Conservation (phyloP, 2,797 vertebrate species). For the Pygocentrus nattereri region DNA sequence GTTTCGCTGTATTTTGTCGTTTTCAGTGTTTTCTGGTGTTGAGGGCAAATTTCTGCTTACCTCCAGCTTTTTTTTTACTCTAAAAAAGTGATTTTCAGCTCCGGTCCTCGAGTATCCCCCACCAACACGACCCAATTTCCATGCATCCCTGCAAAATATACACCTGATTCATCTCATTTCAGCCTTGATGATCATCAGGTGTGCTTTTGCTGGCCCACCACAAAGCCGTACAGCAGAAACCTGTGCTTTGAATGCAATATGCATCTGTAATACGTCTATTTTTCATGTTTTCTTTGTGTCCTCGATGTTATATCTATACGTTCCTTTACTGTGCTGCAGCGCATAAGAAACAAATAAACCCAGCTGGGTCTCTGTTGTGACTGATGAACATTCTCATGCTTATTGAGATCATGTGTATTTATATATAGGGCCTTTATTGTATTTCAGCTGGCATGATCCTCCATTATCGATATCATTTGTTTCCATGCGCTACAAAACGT, state of each 20-base stretch:
- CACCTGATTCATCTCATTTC: slow-evolving; percentile 48
- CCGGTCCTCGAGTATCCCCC: slow-evolving; percentile 6
- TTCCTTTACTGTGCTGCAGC: neutral
- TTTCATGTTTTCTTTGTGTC: neutral
- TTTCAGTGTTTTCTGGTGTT: slow-evolving; percentile 17
- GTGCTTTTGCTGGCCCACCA: slow-evolving; percentile 37
- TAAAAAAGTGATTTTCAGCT: slow-evolving; percentile 50
- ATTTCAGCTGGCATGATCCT: slow-evolving; percentile 18
- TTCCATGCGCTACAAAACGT: slow-evolving; percentile 32
- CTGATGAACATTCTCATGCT: neutral
- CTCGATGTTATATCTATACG: neutral
- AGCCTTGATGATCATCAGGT: slow-evolving; percentile 39
- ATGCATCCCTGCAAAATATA: slow-evolving; percentile 48
- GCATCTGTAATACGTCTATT: neutral
- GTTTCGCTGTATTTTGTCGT: slow-evolving; percentile 53
- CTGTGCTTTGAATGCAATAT: neutral
- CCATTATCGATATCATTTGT: slow-evolving; percentile 26
- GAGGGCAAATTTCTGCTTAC: slow-evolving; percentile 25
- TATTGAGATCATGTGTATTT: neutral
- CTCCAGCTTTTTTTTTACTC: slow-evolving; percentile 18
- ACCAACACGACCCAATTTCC: slow-evolving; percentile 42
- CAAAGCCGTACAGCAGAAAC: slow-evolving; percentile 17
- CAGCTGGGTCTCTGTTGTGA: neutral
- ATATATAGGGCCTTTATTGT: neutral
- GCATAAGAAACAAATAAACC: neutral